phyloP scores from a whole-genome alignment of 2,888 invertebrate genomes.

The Drosophila kuntzei region DNA sequence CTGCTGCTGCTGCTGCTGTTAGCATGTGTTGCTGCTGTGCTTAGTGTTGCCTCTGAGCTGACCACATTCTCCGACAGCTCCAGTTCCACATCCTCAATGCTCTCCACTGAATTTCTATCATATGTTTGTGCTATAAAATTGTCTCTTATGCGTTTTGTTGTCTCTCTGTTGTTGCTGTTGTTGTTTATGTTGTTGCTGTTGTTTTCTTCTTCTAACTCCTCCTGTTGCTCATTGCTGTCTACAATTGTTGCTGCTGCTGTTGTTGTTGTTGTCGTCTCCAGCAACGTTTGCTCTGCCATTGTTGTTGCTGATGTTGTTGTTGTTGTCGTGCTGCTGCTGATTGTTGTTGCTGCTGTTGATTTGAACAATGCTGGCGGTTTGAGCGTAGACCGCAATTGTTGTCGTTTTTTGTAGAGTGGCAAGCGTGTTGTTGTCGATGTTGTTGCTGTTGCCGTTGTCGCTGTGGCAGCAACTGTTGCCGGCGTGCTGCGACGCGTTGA shows the following conservation, averaged over 20 bases:
- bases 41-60: slow-evolving; percentile 30
- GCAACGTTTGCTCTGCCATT: slow-evolving; percentile 9
- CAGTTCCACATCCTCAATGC: slow-evolving; percentile 55
- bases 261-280: slow-evolving; percentile 38
- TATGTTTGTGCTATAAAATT: slow-evolving; percentile 56
- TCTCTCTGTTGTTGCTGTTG: slow-evolving; percentile 37
- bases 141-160: slow-evolving; percentile 46
- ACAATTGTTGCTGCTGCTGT: slow-evolving; percentile 10
- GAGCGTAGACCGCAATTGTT: slow-evolving; percentile 76
- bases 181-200: slow-evolving; percentile 51
- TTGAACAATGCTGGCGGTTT: slow-evolving; percentile 73
- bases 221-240: slow-evolving; percentile 23
- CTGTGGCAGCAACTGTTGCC: slow-evolving; percentile 29
- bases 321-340: slow-evolving; percentile 17
- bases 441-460: slow-evolving; percentile 39
- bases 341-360: slow-evolving; percentile 24
- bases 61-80: slow-evolving; percentile 50
- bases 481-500: slow-evolving; percentile 52
- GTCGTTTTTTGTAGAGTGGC: slow-evolving; percentile 82
- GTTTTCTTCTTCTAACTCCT: slow-evolving; percentile 18
- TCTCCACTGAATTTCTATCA: slow-evolving; percentile 58
- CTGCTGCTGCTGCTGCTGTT: slow-evolving; percentile 8
- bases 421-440: slow-evolving; percentile 77
- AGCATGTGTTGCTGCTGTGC: slow-evolving; percentile 25
- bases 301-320: slow-evolving; percentile 18